These are phyloP conservation scores for Dorcus parallelipipedus DNA, from an alignment of 2,888 invertebrate genomes.

Conservation along the genomic window DNA sequence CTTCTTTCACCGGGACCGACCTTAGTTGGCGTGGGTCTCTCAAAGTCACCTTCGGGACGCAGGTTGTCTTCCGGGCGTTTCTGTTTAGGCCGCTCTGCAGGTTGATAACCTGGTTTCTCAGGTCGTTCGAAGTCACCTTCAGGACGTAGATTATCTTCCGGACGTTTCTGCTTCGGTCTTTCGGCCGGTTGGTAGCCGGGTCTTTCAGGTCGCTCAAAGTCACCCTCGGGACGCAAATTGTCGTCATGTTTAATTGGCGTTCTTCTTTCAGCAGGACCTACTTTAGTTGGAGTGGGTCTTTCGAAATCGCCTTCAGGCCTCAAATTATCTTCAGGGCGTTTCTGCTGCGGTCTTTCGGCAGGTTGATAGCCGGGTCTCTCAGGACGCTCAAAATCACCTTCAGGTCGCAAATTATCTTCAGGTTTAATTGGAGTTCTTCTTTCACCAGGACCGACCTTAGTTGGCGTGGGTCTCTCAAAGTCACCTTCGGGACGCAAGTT, in stretches of 20 bases:
- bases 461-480: constrained; percentile 53
- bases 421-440: no score
- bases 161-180: constrained; percentile 53
- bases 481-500: constrained; percentile 57
- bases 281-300: constrained; percentile 46
- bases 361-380: constrained; percentile 41
- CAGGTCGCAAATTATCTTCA: constrained; percentile 48
- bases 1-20: constrained; percentile 49
- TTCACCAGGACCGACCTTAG: no score
- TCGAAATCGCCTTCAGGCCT: constrained; percentile 57
- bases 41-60: constrained; percentile 51
- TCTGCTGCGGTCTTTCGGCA: constrained; percentile 49
- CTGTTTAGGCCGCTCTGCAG: constrained; percentile 60
- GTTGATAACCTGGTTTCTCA: constrained; percentile 44
- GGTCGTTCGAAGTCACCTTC: constrained; percentile 58
- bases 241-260: constrained; percentile 49
- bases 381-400: constrained; percentile 50
- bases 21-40: constrained; percentile 46
- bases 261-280: constrained; percentile 48
- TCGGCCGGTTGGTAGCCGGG: constrained; percentile 51
- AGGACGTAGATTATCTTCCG: constrained; percentile 53
- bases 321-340: constrained; percentile 58
- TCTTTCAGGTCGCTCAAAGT: constrained; percentile 51
- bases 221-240: constrained; percentile 47
- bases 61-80: constrained; percentile 46